Evolutionary conservation across 2,888 invertebrate genomes (phyloP), one percentile per base, ranked within the genome.

Genomic region (Acholoe squamosa): DNA sequence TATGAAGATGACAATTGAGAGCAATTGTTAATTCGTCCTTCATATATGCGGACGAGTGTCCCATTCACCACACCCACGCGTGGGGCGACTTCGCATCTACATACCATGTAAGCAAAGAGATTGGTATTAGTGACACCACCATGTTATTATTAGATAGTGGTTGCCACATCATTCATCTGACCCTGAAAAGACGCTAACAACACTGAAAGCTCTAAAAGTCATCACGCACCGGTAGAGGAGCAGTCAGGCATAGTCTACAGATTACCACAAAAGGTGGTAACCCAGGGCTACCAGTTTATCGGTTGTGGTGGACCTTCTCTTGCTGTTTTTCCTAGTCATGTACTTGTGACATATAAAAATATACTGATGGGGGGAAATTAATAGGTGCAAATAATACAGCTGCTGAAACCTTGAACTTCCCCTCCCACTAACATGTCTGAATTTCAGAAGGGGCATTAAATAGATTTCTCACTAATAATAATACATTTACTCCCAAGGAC

Each of bases 1-100:
- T 80, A 80, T 34, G 80, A 80, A 80, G 80, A 80, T 43, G 80
- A 80, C 80, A 80, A 34, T 34, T n/a, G 31, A 25, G 71, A 31
- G 71, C 71, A 25, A 28, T 28, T 28, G 31, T 22, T 71, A 14
- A 16, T 71, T 3, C 61, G 61, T n/a, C 61, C 10, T 43, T 43
- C 43, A 43, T 43, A 43, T 43, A 43, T 10, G 10, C 43, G 43
- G 43, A 43, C 43, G 43, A 61, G 22, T 19, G 61, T n/a, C n/a
- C 61, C 61, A n/a, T 0, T 61, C 61, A 61, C 61, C 61, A 61
- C 3, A 14, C 71, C 25, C 71, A 7, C 31, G 12, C 25, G 12
- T 1, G 71, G 71, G 71, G 28, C 12, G 71, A 28, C 71, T 71
- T 25, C 71, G 31, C 71, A 71, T 71, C 71, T 14, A 71, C 71